A percentile compares a stretch with the other conserved stretches of the same genome.
These are phyloP conservation scores for Mesorhabditis spiculigera DNA, from an alignment of 2,888 invertebrate species.

Conservation along the genomic window DNA sequence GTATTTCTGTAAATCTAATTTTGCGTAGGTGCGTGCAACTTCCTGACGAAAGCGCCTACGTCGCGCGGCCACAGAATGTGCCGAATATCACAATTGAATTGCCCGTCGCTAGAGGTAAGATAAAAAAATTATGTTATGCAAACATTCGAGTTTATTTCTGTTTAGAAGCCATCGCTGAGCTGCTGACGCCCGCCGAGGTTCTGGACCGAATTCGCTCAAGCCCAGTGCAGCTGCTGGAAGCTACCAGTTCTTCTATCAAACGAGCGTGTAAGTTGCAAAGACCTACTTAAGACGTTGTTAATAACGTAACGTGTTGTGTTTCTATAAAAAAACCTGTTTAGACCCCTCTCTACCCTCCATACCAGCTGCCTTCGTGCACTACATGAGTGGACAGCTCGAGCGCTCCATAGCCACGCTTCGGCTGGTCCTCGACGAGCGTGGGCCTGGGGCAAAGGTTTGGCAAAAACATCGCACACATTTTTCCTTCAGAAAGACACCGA, in stretches of 20 bases:
- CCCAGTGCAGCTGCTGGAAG: too few species aligned
- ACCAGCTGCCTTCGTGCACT: background rate
- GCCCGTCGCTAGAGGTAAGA: background rate
- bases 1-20: too few species aligned
- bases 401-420: background rate
- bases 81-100: slow-evolving; percentile 11
- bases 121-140: too few species aligned
- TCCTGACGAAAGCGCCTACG: slow-evolving; percentile 23
- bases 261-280: background rate
- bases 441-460: background rate
- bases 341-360: background rate
- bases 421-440: background rate
- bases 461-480: background rate
- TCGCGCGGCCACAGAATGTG: slow-evolving; percentile 19
- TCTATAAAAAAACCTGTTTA: background rate
- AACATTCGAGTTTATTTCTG: too few species aligned
- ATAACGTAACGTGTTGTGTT: too few species aligned
- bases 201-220: background rate
- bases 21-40: slow-evolving; percentile 16
- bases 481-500: background rate
- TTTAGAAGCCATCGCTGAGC: background rate
- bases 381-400: background rate
- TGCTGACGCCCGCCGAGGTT: background rate
- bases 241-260: background rate
- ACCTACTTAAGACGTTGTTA: background rate